Evolutionary conservation across 2,797 vertebrate species (phyloP).

Genomic region (Neoniphon sammara): DNA sequence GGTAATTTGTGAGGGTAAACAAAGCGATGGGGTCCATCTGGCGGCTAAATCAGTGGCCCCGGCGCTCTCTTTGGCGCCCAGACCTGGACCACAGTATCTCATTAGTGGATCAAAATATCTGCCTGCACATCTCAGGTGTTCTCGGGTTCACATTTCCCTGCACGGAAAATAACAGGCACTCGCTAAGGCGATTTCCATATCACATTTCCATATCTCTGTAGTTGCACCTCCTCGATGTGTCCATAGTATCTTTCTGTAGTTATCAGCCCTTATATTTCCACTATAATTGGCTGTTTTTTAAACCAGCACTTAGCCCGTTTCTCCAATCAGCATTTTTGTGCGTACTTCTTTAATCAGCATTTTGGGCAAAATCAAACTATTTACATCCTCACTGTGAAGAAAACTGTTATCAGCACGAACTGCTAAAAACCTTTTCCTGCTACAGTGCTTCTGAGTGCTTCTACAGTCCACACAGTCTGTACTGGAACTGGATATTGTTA

Average conservation of each 20-base stretch:
- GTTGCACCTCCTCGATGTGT: slow-evolving; percentile 21
- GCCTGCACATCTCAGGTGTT: slow-evolving; percentile 48
- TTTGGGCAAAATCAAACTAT: slow-evolving; percentile 54
- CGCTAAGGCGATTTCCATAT: slow-evolving; percentile 29
- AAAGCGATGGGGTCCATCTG: slow-evolving; percentile 73
- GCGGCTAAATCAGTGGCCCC: slow-evolving; percentile 48
- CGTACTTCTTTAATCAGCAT: slow-evolving; percentile 29
- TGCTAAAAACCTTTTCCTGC: slow-evolving; percentile 2
- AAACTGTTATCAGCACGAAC: slow-evolving; percentile 38
- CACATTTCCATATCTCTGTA: slow-evolving; percentile 41
- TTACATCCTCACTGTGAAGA: slow-evolving; percentile 40
- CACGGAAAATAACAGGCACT: slow-evolving; percentile 28
- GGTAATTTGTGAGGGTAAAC: slow-evolving; percentile 76
- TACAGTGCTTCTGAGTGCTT: slow-evolving; percentile 15
- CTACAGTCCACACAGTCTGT: slow-evolving; percentile 6
- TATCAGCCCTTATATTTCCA: background rate
- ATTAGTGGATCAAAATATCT: slow-evolving; percentile 59
- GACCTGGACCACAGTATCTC: slow-evolving; percentile 53
- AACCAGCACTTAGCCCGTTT: slow-evolving; percentile 34
- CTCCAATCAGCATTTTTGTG: slow-evolving; percentile 26
- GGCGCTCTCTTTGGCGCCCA: slow-evolving; percentile 25
- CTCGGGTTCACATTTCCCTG: slow-evolving; percentile 30
- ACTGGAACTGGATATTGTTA: slow-evolving; percentile 5
- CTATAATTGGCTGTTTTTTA: slow-evolving; percentile 32
- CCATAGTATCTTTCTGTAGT: slow-evolving; percentile 20